Conservation (phyloP, 2,797 vertebrate species). For the Neoniphon sammara region DNA sequence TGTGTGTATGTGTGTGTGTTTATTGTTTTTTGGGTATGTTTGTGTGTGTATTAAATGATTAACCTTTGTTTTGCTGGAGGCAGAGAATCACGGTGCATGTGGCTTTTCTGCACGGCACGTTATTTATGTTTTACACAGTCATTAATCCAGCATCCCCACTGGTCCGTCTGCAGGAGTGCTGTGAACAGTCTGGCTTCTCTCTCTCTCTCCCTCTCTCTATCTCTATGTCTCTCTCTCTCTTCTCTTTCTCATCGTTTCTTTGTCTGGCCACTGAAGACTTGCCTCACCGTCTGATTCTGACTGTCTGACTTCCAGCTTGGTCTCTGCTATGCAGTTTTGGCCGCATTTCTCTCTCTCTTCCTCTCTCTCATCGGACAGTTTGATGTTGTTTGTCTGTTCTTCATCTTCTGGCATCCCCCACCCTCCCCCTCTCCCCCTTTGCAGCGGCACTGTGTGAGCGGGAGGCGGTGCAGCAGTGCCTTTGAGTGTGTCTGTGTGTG, state of each 20-base stretch:
- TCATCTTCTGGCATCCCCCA: constrained; percentile 54
- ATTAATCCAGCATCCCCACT: constrained; percentile 77
- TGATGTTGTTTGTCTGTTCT: constrained; percentile 53
- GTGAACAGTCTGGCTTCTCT: constrained; percentile 56
- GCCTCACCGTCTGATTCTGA: constrained; percentile 56
- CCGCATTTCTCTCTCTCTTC: constrained; percentile 26
- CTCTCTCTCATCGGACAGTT: constrained; percentile 50
- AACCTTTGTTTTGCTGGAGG: constrained; percentile 79
- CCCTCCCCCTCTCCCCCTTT: constrained; percentile 44
- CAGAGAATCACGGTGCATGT: constrained; percentile 83
- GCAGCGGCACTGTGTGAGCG: constrained; percentile 61
- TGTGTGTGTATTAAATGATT: constrained; percentile 68
- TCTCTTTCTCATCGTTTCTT: constrained; percentile 27
- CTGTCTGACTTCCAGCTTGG: constrained; percentile 63
- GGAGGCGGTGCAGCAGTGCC: constrained; percentile 64
- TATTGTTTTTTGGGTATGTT: constrained; percentile 17
- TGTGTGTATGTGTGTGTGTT: constrained; percentile 32
- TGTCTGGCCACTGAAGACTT: constrained; percentile 54
- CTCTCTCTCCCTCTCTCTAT: constrained; percentile 36
- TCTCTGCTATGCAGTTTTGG: constrained; percentile 69
- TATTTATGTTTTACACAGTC: constrained; percentile 67
- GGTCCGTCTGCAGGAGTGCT: constrained; percentile 72
- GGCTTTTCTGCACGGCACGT: constrained; percentile 82
- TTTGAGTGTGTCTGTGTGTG: constrained; percentile 58
- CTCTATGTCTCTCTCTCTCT: constrained; percentile 12